Conservation (phyloP, 2,797 vertebrate species). For the Sandelia bainsii region DNA sequence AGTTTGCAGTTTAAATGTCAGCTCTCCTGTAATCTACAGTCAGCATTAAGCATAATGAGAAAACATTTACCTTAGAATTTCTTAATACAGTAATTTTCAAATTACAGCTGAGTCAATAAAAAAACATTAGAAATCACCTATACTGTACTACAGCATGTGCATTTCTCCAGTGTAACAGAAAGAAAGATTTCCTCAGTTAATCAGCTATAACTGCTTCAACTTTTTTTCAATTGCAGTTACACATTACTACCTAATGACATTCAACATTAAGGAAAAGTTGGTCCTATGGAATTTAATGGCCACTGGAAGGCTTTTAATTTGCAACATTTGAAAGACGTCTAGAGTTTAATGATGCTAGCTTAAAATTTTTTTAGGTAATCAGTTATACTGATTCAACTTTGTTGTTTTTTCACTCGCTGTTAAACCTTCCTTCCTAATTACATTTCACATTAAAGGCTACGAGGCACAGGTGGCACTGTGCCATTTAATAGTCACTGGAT, state of each 20-base stretch:
- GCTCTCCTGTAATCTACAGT: not conserved
- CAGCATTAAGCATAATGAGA: not conserved
- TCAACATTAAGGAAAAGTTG: too few relatives aligned
- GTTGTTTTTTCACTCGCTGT: too few relatives aligned
- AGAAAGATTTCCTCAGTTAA: too few relatives aligned
- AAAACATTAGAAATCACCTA: not conserved
- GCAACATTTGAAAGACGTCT: too few relatives aligned
- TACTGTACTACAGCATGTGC: not conserved
- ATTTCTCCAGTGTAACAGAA: too few relatives aligned
- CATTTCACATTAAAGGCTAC: not conserved
- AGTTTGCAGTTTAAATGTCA: not conserved
- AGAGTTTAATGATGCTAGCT: not conserved
- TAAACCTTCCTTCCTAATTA: not conserved
- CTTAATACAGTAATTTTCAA: not conserved
- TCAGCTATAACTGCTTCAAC: too few relatives aligned
- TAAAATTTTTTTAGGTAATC: not conserved
- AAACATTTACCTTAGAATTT: not conserved
- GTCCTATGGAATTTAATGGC: too few relatives aligned
- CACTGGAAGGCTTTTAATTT: too few relatives aligned
- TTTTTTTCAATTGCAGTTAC: too few relatives aligned
- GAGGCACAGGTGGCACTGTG: not conserved
- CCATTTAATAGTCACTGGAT: not conserved
- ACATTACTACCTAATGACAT: too few relatives aligned
- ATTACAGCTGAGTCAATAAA: not conserved
- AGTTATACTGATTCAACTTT: too few relatives aligned